phyloP scores from a whole-genome alignment of 2,888 invertebrate genomes.

The Elmis aenea region DNA sequence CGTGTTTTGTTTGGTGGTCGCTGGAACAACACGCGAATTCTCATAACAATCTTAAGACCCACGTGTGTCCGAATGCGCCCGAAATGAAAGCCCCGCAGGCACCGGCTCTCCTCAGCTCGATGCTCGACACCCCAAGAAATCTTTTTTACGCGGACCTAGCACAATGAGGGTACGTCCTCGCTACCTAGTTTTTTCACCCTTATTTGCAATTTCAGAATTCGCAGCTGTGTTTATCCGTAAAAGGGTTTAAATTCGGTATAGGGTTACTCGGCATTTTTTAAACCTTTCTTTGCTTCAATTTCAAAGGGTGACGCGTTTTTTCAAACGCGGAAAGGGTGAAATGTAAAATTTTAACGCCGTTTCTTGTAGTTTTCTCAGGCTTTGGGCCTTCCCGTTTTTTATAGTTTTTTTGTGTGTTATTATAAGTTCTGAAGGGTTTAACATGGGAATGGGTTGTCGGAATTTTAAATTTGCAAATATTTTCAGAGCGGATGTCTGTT shows the following conservation, averaged over 20 bases:
- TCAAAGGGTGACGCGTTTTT: conserved; percentile 10
- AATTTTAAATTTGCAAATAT: conserved; percentile 8
- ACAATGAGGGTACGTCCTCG: conserved; percentile 14
- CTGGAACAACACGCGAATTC: conserved; percentile 15
- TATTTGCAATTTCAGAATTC: conserved; percentile 23
- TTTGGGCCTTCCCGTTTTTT: conserved; percentile 9
- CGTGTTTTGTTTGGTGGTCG: conserved; percentile 9
- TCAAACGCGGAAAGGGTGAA: conserved; percentile 18
- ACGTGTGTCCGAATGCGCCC: conserved; percentile 16
- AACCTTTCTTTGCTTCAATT: conserved; percentile 11
- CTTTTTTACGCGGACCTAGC: conserved; percentile 18
- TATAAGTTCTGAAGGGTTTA: conserved; percentile 7
- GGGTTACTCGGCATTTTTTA: conserved; percentile 26
- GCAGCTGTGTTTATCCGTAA: conserved; percentile 30
- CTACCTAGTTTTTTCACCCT: conserved; percentile 22
- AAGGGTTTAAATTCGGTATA: conserved; percentile 30
- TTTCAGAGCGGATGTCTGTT: no score
- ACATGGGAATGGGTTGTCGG: conserved; percentile 18
- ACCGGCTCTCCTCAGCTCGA: no score
- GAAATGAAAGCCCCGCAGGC: conserved; percentile 8
- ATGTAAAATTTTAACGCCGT: conserved; percentile 10
- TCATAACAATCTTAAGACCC: conserved; percentile 21
- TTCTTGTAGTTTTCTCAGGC: conserved; percentile 20
- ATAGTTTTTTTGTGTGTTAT: conserved; percentile 3
- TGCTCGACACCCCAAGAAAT: conserved; percentile 16